A percentile compares a stretch with the other conserved stretches of the same genome.
These are phyloP conservation scores for Drosophila arizonae DNA, from an alignment of 1,140 invertebrate species.

Conservation along the genomic window DNA sequence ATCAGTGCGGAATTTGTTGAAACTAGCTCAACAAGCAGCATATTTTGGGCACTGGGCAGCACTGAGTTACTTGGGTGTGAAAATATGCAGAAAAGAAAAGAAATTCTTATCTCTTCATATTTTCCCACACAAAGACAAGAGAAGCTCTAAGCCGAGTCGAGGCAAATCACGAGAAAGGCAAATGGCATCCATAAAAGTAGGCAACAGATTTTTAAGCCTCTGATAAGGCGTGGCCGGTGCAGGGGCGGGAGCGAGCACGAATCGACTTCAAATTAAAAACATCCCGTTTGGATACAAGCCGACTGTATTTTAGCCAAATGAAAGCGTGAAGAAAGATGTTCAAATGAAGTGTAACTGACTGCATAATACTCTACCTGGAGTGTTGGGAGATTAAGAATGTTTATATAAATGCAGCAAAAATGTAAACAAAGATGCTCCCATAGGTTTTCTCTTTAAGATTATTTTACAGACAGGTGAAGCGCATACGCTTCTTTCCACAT, in stretches of 20 bases:
- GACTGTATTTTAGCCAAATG: slow-evolving; percentile 67
- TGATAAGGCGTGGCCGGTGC: slow-evolving; percentile 32
- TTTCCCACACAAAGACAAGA: slow-evolving; percentile 39
- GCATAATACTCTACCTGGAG: not conserved
- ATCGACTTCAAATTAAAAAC: slow-evolving; percentile 58
- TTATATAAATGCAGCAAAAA: too few species aligned
- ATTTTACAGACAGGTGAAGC: too few species aligned
- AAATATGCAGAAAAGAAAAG: slow-evolving; percentile 49
- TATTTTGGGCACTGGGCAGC: slow-evolving; percentile 21
- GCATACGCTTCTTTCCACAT: too few species aligned
- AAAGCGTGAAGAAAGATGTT: slow-evolving; percentile 22
- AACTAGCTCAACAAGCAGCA: slow-evolving; percentile 13
- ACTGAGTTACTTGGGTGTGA: slow-evolving; percentile 35
- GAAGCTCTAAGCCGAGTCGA: not conserved
- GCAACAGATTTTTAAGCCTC: slow-evolving; percentile 66
- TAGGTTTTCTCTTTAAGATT: too few species aligned
- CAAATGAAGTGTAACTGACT: not conserved
- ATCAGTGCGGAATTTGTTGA: slow-evolving; percentile 46
- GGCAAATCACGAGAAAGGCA: slow-evolving; percentile 8
- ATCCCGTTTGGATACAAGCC: slow-evolving; percentile 11
- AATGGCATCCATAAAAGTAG: slow-evolving; percentile 58
- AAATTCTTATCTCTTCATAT: slow-evolving; percentile 40
- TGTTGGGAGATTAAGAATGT: too few species aligned
- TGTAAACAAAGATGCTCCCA: too few species aligned
- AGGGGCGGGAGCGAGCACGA: slow-evolving; percentile 19